Base-by-base conservation (phyloP, 1,140 invertebrate species). In the Watersipora subatra region DNA sequence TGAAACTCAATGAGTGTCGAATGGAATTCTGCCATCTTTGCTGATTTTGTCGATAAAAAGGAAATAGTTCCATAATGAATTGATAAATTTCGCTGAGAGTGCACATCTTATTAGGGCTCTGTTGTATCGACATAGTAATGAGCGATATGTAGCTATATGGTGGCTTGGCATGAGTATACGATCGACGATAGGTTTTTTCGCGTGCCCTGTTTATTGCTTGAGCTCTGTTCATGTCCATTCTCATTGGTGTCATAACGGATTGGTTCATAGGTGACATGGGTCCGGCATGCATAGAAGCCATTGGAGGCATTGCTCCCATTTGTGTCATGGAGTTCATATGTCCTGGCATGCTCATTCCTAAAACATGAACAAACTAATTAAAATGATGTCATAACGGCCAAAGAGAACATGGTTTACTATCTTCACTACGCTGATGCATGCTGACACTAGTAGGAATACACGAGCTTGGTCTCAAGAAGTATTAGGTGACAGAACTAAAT, bases 21-120 rank as follows among this genome's bases (percentile, higher is more conserved):
- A 97, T 97, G 0, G 91, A 94, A 78, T 97, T 97, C 79, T 97
- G 93, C 93, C 93, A 97, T 19, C 64, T 17, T 25, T 65, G 62
- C 34, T 65, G 62, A 24, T 65, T 65, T 24, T 66, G 64, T 34
- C 62, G 64, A 64, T 66, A 66, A 64, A 25, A 66, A 17, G 64
- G 62, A 26, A 63, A 65, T 17, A 65, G 55, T 56, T 66, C 68
- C 65, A 59, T 64, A 26, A 59, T 57, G 22, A 66, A 63, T 46
- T 64, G 62, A 65, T 57, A 68, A 24, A 61, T 61, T 63, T 67
- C 67, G 24, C 28, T 58, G 30, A 67, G 57, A 27, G 61, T 61
- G 65, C 66, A 67, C 66, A 67, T 67, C 17, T 55, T 58, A 30
- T 64, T 55, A 68, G 69, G 3, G 19, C 61, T 59, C 22, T 67